Evolutionary conservation across 1,140 invertebrate species (phyloP).

Genomic region (Caenorhabditis briggsae): DNA sequence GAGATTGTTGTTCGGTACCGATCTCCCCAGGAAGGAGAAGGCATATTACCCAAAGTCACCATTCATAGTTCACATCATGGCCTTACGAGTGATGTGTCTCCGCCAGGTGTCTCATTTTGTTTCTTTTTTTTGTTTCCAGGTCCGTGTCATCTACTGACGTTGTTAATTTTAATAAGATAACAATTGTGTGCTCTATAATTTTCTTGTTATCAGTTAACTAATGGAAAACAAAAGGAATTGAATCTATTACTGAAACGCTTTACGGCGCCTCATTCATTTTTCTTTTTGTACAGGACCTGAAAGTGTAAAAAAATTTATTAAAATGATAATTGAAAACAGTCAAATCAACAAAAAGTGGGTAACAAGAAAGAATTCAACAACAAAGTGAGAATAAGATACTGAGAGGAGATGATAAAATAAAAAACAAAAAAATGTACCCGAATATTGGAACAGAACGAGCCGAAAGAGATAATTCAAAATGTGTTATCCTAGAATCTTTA

Average conservation of each 20-base stretch:
- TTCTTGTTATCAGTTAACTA: not conserved
- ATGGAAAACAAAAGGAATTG: not conserved
- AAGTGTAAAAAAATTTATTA: not conserved
- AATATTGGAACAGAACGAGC: not conserved
- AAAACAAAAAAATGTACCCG: constrained; percentile 5
- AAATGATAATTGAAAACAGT: not conserved
- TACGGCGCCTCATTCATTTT: too few relatives aligned
- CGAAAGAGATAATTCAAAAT: not conserved
- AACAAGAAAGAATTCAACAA: constrained; percentile 17
- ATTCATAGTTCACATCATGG: constrained; percentile 52
- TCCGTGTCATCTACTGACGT: not conserved
- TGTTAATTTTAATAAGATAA: not conserved
- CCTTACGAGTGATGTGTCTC: constrained; percentile 45
- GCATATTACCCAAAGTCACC: constrained; percentile 39
- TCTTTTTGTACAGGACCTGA: not conserved
- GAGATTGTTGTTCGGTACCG: not conserved
- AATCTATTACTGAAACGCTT: too few relatives aligned
- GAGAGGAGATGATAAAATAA: not conserved
- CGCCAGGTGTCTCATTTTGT: constrained; percentile 49
- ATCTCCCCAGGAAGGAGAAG: constrained; percentile 1
- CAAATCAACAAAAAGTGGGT: constrained; percentile 15
- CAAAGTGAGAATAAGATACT: not conserved
- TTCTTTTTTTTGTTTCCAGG: not conserved
- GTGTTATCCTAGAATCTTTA: not conserved
- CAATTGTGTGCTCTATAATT: not conserved